These are phyloP conservation scores for Sebastes oblongus DNA, from an alignment of 2,797 vertebrate species.

Conservation along the genomic window DNA sequence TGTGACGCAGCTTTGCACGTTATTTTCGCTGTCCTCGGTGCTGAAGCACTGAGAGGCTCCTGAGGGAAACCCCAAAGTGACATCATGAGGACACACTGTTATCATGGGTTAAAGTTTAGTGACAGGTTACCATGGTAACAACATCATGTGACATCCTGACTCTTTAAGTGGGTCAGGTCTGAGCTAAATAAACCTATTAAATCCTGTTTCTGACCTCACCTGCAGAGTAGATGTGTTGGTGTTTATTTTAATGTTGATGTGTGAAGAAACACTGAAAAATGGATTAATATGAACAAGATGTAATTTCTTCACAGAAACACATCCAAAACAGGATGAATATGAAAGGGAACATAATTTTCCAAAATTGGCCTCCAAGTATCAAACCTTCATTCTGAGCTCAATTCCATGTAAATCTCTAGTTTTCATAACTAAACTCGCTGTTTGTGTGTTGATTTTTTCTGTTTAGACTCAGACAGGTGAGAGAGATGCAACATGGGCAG, in stretches of 20 bases:
- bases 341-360: too few species aligned
- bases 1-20: conserved; percentile 11
- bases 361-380: too few species aligned
- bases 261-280: too few species aligned
- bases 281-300: too few species aligned
- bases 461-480: conserved; percentile 53
- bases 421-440: too few species aligned
- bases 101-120: conserved; percentile 51
- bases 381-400: too few species aligned
- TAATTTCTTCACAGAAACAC: too few species aligned
- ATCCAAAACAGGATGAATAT: too few species aligned
- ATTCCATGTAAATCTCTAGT: too few species aligned
- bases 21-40: conserved; percentile 58
- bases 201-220: conserved; percentile 34
- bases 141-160: conserved; percentile 59
- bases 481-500: conserved; percentile 72
- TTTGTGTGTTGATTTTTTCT: not conserved
- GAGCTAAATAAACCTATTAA: conserved; percentile 46
- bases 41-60: conserved; percentile 17
- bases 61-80: conserved; percentile 50
- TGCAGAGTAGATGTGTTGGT: not conserved
- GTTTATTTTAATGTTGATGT: not conserved
- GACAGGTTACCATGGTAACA: conserved; percentile 59
- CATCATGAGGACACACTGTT: conserved; percentile 43
- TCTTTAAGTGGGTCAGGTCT: conserved; percentile 50